These are phyloP conservation scores for Eupithecia abbreviata DNA, from an alignment of 2,888 invertebrate genomes.

Conservation along the genomic window DNA sequence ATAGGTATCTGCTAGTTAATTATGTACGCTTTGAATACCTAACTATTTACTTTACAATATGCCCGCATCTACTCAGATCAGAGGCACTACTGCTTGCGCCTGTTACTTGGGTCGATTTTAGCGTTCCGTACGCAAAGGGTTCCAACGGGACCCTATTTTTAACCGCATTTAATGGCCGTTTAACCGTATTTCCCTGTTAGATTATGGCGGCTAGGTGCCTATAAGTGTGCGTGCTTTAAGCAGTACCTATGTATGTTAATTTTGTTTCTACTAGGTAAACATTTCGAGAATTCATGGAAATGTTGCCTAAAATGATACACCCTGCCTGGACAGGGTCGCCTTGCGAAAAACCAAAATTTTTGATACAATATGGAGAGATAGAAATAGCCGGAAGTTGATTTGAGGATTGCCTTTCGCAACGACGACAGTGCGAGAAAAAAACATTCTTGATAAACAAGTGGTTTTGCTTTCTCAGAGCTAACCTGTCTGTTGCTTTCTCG, in stretches of 20 bases:
- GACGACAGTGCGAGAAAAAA: not conserved
- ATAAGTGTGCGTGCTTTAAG: not conserved
- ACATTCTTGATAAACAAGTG: not conserved
- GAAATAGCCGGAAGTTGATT: not conserved
- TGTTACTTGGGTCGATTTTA: not conserved
- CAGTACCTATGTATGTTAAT: not conserved
- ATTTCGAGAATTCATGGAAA: not conserved
- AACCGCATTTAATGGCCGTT: not conserved
- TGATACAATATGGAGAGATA: not conserved
- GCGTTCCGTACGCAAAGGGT: too few relatives aligned
- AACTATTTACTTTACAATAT: not conserved
- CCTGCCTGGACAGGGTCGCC: not conserved
- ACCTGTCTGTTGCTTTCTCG: not conserved
- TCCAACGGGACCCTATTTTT: not conserved
- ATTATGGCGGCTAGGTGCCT: not conserved
- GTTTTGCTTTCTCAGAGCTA: not conserved
- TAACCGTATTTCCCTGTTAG: not conserved
- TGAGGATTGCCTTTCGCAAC: not conserved
- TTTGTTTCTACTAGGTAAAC: not conserved
- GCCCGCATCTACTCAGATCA: not conserved
- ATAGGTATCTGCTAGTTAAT: not conserved
- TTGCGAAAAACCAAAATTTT: not conserved
- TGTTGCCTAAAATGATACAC: not conserved
- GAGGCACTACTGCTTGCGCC: not conserved
- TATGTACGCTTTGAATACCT: not conserved